Base-by-base conservation (phyloP, 2,888 invertebrate species). In the Antheraea yamamai region DNA sequence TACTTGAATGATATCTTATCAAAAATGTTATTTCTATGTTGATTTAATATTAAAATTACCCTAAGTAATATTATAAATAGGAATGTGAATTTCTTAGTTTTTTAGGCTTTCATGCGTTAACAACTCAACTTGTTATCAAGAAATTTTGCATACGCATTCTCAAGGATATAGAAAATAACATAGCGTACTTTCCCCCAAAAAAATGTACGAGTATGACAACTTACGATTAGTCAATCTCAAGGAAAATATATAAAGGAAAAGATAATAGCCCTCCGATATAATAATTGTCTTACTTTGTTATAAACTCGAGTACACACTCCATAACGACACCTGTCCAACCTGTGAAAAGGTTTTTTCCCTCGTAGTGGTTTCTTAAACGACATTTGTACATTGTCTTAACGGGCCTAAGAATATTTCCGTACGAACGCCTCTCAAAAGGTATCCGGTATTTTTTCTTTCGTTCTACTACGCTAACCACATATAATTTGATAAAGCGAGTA, bases 281-380 rank as follows among this genome's bases (percentile, higher is more conserved):
- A 73, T 12, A 55, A 20, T 52, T 52, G 18, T 73, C 3, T 39
- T 66, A 66, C 64, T 52, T 30, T 30, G n/a, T 30, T 51, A 61
- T 18, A 61, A 47, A 26, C 35, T 64, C 70, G 10, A 74, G 71
- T 70, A 58, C 71, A 85, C 78, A 79, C 82, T 85, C 89, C 89
- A 86, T 88, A 91, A 90, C 85, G 86, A 88, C 79, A 84, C 84
- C 83, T 82, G 80, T 83, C 79, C 83, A 85, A 84, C 87, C 81
- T 84, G 77, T 76, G 79, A 81, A 81, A 85, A 84, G 82, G 82
- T 82, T 82, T 82, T 83, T 81, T 81, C 79, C 83, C 81, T 84
- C 78, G 71, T 78, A 79, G 83, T 82, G 83, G 81, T 80, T 82
- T 88, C 81, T 83, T 87, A 85, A 84, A 81, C 82, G 81, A 81